These are phyloP conservation scores for Bombus polaris DNA, from an alignment of 1,140 invertebrate species.

Conservation along the genomic window DNA sequence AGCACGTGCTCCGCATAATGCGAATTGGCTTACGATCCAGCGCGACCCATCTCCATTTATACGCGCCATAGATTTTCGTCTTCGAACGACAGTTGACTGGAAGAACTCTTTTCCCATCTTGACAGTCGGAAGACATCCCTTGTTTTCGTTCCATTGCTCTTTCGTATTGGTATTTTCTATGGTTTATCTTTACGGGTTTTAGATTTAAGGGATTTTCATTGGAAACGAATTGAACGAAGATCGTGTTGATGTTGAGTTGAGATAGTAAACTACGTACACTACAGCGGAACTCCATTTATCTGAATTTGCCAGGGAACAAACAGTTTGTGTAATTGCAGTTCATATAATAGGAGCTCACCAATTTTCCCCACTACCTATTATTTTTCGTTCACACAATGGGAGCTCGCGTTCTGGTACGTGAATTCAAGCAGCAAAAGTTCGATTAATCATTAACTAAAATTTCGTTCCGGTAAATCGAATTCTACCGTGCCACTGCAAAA, in stretches of 20 bases:
- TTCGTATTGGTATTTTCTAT: not conserved
- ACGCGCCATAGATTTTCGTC: conserved; percentile 7
- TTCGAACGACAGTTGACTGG: not conserved
- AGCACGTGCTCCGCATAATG: conserved; percentile 62
- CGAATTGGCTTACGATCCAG: conserved; percentile 47
- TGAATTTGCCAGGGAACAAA: no score
- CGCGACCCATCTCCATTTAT: conserved; percentile 32
- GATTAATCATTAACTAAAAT: no score
- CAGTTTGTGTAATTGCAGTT: no score
- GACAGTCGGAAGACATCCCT: not conserved
- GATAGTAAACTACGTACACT: no score
- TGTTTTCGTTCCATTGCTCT: not conserved
- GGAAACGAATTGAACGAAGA: not conserved
- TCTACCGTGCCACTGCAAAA: no score
- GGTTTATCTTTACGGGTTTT: not conserved
- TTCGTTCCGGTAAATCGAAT: no score
- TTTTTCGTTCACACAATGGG: no score
- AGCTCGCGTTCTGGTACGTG: no score
- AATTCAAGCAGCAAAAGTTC: no score
- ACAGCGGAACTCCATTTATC: no score
- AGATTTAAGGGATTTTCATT: not conserved
- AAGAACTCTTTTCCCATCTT: not conserved
- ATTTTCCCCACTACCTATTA: no score
- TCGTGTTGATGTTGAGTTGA: not conserved
- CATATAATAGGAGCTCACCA: no score